phyloP scores from a whole-genome alignment of 2,113 vertebrate genomes.

The Ariopsis seemanni region DNA sequence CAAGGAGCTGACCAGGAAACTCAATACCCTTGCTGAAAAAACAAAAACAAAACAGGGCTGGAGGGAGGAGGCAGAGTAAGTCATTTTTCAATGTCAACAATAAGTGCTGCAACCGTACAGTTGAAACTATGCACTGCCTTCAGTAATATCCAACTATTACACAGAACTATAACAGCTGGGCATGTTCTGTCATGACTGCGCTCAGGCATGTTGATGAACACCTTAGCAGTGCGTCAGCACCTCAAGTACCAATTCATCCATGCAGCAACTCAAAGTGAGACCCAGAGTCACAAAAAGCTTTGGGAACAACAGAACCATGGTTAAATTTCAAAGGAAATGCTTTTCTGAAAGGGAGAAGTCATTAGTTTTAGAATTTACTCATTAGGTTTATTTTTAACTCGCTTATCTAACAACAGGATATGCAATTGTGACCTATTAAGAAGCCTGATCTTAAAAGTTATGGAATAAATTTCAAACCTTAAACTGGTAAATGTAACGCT shows the following conservation, averaged over 20 bases:
- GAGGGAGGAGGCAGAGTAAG: neutral
- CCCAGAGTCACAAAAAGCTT: neutral
- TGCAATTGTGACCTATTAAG: neutral
- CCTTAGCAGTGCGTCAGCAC: neutral
- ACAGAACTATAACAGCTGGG: neutral
- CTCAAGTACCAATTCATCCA: neutral
- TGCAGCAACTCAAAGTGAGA: neutral
- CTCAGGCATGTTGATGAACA: constrained; percentile 57
- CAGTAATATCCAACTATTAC: constrained; percentile 31
- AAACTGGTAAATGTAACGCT: neutral
- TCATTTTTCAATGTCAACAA: constrained; percentile 2
- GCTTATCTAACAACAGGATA: neutral
- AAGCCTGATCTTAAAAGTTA: neutral
- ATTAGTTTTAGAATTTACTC: neutral
- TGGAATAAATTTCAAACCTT: neutral
- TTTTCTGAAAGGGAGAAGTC: neutral
- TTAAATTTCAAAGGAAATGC: neutral
- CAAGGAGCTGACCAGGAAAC: neutral
- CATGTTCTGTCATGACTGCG: constrained; percentile 58
- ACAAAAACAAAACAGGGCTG: neutral
- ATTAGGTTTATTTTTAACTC: neutral
- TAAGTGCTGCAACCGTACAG: neutral
- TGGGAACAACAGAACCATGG: neutral
- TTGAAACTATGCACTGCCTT: constrained; percentile 25
- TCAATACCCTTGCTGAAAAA: neutral